These are phyloP conservation scores for Metellina segmentata DNA, from an alignment of 2,888 invertebrate genomes.

Conservation along the genomic window DNA sequence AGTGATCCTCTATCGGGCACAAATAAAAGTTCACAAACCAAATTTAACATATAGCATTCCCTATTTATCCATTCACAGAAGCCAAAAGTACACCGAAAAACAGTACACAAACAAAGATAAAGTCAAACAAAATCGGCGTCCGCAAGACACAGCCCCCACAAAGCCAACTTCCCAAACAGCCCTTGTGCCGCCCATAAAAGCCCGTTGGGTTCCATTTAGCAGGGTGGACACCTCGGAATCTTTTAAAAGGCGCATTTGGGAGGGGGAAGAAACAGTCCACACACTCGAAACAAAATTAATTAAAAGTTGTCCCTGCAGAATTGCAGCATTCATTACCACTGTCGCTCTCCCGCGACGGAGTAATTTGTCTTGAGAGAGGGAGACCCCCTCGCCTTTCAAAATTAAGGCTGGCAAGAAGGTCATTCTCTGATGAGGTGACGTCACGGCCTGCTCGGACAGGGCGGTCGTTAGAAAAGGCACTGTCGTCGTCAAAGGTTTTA, in stretches of 20 bases:
- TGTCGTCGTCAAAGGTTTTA: slow-evolving; percentile 62
- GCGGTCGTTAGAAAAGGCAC: slow-evolving; percentile 51
- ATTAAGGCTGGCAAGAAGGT: slow-evolving; percentile 38
- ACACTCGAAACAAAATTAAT: slow-evolving; percentile 54
- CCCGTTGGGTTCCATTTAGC: background rate
- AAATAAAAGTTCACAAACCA: too few relatives aligned
- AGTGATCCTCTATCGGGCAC: too few relatives aligned
- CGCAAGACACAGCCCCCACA: background rate
- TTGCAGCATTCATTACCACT: slow-evolving; percentile 69
- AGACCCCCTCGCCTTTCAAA: slow-evolving; percentile 51
- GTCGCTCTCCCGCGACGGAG: slow-evolving; percentile 37
- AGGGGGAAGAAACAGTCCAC: background rate
- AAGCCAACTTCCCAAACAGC: background rate
- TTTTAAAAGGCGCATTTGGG: background rate
- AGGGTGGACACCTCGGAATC: background rate
- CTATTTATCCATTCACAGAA: too few relatives aligned
- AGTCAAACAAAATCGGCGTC: too few relatives aligned
- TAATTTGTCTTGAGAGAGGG: slow-evolving; percentile 64
- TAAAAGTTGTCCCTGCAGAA: slow-evolving; percentile 70
- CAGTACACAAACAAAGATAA: too few relatives aligned
- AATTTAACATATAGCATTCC: too few relatives aligned
- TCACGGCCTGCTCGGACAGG: slow-evolving; percentile 34
- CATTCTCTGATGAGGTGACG: slow-evolving; percentile 59
- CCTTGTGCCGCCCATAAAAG: background rate
- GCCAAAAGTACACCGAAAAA: too few relatives aligned